Conservation (phyloP, 1,140 invertebrate genomes). For the Eurosta solidaginis region DNA sequence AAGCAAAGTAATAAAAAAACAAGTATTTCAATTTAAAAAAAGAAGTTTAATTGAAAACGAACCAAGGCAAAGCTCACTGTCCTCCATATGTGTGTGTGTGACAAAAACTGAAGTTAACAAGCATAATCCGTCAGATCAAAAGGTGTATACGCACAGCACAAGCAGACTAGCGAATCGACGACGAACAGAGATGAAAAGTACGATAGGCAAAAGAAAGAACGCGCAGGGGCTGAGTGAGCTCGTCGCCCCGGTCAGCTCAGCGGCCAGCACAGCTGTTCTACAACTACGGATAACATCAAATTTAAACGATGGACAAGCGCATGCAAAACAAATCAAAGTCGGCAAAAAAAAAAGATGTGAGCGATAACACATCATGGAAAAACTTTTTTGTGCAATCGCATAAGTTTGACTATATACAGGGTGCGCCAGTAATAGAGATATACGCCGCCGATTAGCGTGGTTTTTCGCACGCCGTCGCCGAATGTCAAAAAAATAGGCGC, state of each 20-base stretch:
- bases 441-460: no score
- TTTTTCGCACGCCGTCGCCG: no score
- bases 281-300: slow-evolving; percentile 10
- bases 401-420: no score
- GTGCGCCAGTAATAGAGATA: no score
- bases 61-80: not conserved
- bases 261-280: not conserved
- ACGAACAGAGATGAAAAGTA: not conserved
- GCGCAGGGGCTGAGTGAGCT: not conserved
- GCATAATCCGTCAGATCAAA: slow-evolving; percentile 3
- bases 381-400: no score
- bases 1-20: not conserved
- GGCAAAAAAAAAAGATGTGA: not conserved
- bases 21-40: not conserved
- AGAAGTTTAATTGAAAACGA: not conserved
- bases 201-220: not conserved
- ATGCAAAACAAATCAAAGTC: not conserved
- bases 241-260: not conserved
- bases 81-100: not conserved
- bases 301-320: slow-evolving; percentile 8
- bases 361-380: no score
- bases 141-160: not conserved
- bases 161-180: not conserved
- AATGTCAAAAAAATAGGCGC: no score
- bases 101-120: not conserved